Base-by-base conservation (phyloP, 2,113 vertebrate genomes). In the Noturus placidus region DNA sequence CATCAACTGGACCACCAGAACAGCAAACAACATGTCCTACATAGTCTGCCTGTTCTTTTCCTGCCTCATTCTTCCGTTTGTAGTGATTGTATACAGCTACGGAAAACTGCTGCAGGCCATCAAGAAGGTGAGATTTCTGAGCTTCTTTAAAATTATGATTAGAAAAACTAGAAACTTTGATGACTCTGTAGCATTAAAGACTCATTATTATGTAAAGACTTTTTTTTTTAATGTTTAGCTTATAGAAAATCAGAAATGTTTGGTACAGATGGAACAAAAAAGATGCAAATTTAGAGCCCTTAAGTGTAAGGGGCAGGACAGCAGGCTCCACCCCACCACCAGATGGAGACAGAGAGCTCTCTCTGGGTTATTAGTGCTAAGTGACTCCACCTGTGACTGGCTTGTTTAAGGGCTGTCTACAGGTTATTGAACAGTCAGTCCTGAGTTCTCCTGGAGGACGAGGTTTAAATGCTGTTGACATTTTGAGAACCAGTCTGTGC, bases 41-140 rank as follows among this genome's bases (percentile, higher is more conserved):
- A 95, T 97, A 19, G 0, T 96, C 87, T 96, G 95, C 87, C 94
- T 97, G 67, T 97, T 96, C 93, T 61, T 91, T 88, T 96, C 97
- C 90, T 96, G 96, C 93, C 93, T 96, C 61, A 81, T 94, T 13
- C 91, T 96, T 89, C 96, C 96, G 0, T 96, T 96, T 87, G 3
- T 82, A 8, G 89, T 96, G 91, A 96, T 96, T 80, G 88, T 96
- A 63, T 96, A 94, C 94, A 96, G 93, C 3, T 96, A 96, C 1
- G 93, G 95, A 57, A 96, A 92, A 88, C 93, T 96, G 88, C 92
- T 96, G 88, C 89, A 90, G 4, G 87, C 94, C 90, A 91, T 96
- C 87, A 94, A 93, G 92, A 95, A 96, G 95, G 96, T 96, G 79
- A 67, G 94, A 61, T 85, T 70, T 2, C 14, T 15, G 30, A 22